A percentile compares a stretch with the other conserved stretches of the same genome.
These are phyloP conservation scores for Lipophrys pholis DNA, from an alignment of 2,113 vertebrate species.

Conservation along the genomic window DNA sequence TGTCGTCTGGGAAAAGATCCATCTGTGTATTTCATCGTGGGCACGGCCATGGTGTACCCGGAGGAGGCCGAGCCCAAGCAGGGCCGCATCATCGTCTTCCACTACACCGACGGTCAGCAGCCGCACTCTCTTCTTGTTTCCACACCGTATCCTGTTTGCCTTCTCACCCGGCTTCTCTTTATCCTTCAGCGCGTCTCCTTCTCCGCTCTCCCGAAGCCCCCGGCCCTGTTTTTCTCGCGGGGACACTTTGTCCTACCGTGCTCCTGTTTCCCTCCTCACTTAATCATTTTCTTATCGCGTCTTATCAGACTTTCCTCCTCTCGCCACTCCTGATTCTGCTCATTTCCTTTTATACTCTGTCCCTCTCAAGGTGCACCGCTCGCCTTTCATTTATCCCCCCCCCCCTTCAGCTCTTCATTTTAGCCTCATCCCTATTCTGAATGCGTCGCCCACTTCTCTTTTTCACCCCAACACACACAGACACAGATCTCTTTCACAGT, in stretches of 20 bases:
- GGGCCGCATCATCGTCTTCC: slow-evolving; percentile 97
- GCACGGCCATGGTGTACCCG: slow-evolving; percentile 98
- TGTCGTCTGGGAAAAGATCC: slow-evolving; percentile 95
- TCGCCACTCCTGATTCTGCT: slow-evolving; percentile 33
- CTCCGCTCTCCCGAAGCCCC: slow-evolving; percentile 12
- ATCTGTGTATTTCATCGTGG: slow-evolving; percentile 96
- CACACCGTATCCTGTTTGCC: neutral
- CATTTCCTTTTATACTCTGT: slow-evolving; percentile 41
- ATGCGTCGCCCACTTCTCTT: neutral
- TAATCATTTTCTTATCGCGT: slow-evolving; percentile 69
- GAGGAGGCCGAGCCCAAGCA: slow-evolving; percentile 99
- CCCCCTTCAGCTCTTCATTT: slow-evolving; percentile 13
- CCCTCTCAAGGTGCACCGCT: slow-evolving; percentile 42
- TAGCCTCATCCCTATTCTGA: neutral
- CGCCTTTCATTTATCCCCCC: slow-evolving; percentile 40
- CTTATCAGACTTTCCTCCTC: slow-evolving; percentile 53
- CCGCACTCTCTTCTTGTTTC: neutral
- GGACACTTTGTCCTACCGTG: slow-evolving; percentile 44
- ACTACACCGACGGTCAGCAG: slow-evolving; percentile 94
- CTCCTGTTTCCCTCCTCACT: slow-evolving; percentile 58
- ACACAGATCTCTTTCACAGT: slow-evolving; percentile 6
- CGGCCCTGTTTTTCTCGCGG: slow-evolving; percentile 2
- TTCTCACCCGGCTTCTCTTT: neutral
- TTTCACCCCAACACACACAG: neutral
- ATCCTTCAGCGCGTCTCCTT: slow-evolving; percentile 36